phyloP scores from a whole-genome alignment of 2,797 vertebrate genomes.

The Fringilla coelebs region DNA sequence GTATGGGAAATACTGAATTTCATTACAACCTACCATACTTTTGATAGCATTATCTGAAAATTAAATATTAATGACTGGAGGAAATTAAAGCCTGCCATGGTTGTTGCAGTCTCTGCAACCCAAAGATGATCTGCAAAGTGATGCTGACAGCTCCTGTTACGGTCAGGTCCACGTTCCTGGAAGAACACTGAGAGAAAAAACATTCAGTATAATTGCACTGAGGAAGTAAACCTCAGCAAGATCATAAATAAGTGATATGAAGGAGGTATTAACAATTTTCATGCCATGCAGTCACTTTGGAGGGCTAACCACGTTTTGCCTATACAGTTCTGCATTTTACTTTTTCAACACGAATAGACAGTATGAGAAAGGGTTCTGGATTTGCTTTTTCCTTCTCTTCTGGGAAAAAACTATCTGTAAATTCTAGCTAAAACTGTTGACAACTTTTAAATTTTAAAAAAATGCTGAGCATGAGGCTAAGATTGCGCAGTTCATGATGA shows the following conservation, averaged over 20 bases:
- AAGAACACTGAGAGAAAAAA: neutral
- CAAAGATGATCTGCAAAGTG: neutral
- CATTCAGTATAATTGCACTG: neutral
- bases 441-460: neutral
- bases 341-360: neutral
- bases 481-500: neutral
- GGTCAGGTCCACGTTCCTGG: neutral
- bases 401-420: neutral
- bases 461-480: neutral
- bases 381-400: neutral
- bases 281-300: neutral
- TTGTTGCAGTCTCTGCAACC: neutral
- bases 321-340: neutral
- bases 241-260: neutral
- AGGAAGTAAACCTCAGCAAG: neutral
- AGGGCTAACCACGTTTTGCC: neutral
- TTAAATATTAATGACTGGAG: neutral
- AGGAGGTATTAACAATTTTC: neutral
- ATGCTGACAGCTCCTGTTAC: neutral
- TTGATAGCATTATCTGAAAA: neutral
- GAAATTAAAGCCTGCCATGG: neutral
- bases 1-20: neutral
- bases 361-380: neutral
- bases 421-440: neutral
- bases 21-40: neutral